Base-by-base conservation (phyloP, 2,113 vertebrate species). In the Todiramphus saurophagus region DNA sequence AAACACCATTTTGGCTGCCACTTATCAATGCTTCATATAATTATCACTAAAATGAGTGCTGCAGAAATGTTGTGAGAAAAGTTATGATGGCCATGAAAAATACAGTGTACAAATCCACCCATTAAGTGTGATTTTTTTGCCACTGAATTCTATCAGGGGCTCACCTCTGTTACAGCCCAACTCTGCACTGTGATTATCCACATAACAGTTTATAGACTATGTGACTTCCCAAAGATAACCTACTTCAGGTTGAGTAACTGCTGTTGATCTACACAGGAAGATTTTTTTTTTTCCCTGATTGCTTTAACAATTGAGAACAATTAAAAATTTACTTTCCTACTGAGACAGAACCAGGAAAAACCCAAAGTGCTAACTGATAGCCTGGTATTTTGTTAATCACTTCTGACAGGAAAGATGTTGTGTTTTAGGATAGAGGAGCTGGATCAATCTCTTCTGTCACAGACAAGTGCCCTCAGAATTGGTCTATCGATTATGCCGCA, bases 401-500 rank as follows among this genome's bases (percentile, higher is more conserved):
- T 84, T 21, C 66, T 39, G 87, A 62, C 70, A 76, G 74, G 58
- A 64, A 91, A 53, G 81, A 82, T 75, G 91, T 33, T 81, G 63
- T 43, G 66, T 23, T 95, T 84, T 44, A 75, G 70, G 70, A 44
- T 24, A 37, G 27, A 48, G 67, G 66, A 76, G n/a, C 20, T 60
- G 62, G 75, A 96, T 96, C 95, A 89, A 96, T 96, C 93, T 82
- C 62, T 66, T 48, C 74, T 94, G 89, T 93, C 96, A 93, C 93
- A 94, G 84, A 73, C 69, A 93, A 95, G 93, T 41, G 53, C 78
- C 91, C 91, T 91, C 77, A 89, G 91, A 94, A 62, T 78, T 33
- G 41, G 77, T 46, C 66, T 92, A 94, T 96, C 0, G 31, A 96
- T 97, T 93, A 62, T 37, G 43, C 81, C 9, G 1, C 14, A 13